Base-by-base conservation (phyloP, 2,797 vertebrate genomes). In the Melanotaenia trifasciata region DNA sequence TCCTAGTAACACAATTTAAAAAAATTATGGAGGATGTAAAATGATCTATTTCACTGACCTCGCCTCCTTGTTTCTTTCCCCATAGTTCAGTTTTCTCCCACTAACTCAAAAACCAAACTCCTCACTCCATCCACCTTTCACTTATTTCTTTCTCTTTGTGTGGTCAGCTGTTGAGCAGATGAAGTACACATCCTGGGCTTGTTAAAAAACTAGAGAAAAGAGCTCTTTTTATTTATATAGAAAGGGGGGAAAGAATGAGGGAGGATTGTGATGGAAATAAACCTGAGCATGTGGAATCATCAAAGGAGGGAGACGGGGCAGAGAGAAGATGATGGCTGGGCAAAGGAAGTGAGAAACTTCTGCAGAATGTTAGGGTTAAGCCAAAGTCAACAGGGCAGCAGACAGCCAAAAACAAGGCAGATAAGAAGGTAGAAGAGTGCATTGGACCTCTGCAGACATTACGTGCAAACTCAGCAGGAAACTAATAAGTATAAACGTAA, bases 91-190 rank as follows among this genome's bases (percentile, higher is more conserved):
- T 40, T 71, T 72, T 76, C 73, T 66, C 57, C 81, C 66, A 35
- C 60, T 50, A 16, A 71, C 56, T 76, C 24, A 24, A 20, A 58
- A 67, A 62, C 28, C 14, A 45, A 11, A 53, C 80, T 67, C 47
- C 53, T 63, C 64, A 16, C 53, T 45, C 3, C 35, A 22, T 67
- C 50, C 59, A 54, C 63, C 76, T 72, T 72, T 83, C 70, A 40
- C 33, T 68, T 58, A 67, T 26, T 66, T 70, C 72, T 57, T 74
- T 66, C 51, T 67, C 14, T 68, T 24, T 58, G 58, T 57, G 53
- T 58, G 64, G 54, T 82, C 88, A 90, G 87, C 88, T 89, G 89
- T 61, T 35, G 64, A 35, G 43, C 83, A 91, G 81, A 89, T 85
- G 84, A 81, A 69, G 72, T 40, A 63, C 53, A 61, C 76, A 56